phyloP scores from a whole-genome alignment of 1,140 invertebrate species.

The Venustaconcha ellipsiformis region DNA sequence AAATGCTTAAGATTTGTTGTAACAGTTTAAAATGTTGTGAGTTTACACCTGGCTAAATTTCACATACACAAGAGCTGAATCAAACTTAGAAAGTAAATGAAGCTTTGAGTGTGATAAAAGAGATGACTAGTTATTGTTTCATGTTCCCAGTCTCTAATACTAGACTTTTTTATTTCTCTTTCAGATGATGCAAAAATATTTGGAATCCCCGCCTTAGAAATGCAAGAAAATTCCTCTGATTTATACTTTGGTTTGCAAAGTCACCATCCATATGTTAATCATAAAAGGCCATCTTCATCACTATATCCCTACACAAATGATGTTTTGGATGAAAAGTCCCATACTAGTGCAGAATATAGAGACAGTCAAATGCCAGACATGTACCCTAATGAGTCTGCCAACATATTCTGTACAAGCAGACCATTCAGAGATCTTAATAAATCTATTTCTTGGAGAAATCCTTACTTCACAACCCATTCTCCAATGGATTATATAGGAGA shows the following conservation, averaged over 20 bases:
- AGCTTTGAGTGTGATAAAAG: no score
- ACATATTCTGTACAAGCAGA: constrained; percentile 14
- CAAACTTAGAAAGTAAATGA: no score
- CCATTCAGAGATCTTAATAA: constrained; percentile 9
- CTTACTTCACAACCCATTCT: constrained; percentile 1
- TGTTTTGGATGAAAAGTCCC: no score
- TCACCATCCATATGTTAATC: not conserved
- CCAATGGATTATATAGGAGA: constrained; percentile 31
- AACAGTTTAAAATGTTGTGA: no score
- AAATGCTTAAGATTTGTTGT: no score
- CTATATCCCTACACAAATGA: constrained; percentile 11
- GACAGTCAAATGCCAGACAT: constrained; percentile 15
- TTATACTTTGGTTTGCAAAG: not conserved
- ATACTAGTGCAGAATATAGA: not conserved
- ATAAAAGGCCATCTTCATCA: constrained; percentile 22
- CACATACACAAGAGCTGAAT: no score
- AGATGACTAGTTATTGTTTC: no score
- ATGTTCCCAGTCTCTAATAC: no score
- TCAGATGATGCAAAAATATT: constrained; percentile 32
- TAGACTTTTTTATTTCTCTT: constrained; percentile 5
- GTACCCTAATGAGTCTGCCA: constrained; percentile 1
- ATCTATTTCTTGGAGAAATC: constrained; percentile 16
- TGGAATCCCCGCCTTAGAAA: constrained; percentile 25
- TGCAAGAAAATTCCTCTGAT: constrained; percentile 2
- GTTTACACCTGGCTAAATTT: no score